Evolutionary conservation across 1,140 invertebrate genomes (phyloP).

Genomic region (Listronotus bonariensis): DNA sequence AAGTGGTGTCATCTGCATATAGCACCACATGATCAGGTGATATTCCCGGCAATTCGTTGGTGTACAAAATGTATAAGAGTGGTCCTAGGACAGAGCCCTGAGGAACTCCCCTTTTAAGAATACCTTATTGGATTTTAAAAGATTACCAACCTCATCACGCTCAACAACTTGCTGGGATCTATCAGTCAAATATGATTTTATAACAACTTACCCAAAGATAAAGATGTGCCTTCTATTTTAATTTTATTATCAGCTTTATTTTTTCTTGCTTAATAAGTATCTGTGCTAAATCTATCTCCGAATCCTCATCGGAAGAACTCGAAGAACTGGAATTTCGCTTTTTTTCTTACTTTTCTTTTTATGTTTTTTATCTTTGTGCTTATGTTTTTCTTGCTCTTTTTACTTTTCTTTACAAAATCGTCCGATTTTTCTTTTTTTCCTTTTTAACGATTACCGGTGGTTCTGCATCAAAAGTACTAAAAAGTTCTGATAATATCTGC

Average conservation of each 20-base stretch:
- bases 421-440: conserved; percentile 61
- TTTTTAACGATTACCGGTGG: conserved; percentile 65
- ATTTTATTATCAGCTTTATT: conserved; percentile 45
- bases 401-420: conserved; percentile 59
- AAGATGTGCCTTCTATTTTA: conserved; percentile 45
- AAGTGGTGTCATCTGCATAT: no score
- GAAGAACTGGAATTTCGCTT: conserved; percentile 40
- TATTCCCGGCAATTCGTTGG: no score
- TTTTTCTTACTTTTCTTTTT: conserved; percentile 54
- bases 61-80: no score
- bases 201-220: conserved; percentile 33
- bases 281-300: conserved; percentile 50
- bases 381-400: conserved; percentile 65
- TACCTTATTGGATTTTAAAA: no score
- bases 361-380: conserved; percentile 58
- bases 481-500: conserved; percentile 79
- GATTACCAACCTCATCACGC: no score
- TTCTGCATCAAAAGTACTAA: conserved; percentile 71
- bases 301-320: conserved; percentile 25
- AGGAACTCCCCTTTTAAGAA: no score
- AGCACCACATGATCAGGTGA: no score
- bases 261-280: conserved; percentile 51
- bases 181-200: no score
- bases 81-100: no score
- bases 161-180: no score